A percentile compares a stretch with the other conserved stretches of the same genome.
Evolutionary conservation across 2,888 invertebrate genomes (phyloP).

Genomic region (Apotomis turbidana): DNA sequence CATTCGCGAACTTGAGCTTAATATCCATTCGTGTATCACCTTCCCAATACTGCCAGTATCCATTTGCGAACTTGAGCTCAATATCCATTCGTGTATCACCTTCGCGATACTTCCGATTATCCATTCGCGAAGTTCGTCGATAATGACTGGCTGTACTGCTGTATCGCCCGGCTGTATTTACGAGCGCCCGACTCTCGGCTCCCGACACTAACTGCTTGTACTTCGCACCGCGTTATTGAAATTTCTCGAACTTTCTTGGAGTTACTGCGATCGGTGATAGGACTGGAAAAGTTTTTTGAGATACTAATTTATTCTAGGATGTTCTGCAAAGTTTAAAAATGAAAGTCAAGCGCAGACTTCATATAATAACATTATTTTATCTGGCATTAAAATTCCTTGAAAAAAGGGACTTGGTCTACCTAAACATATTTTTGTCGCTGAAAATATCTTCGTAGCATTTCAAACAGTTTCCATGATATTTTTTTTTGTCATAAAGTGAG

Average conservation of each 20-base stretch:
- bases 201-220: not conserved
- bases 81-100: too few relatives aligned
- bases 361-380: too few relatives aligned
- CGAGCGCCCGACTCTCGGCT: not conserved
- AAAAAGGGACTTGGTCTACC: too few relatives aligned
- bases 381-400: too few relatives aligned
- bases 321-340: not conserved
- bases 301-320: not conserved
- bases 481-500: too few relatives aligned
- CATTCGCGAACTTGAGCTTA: too few relatives aligned
- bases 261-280: constrained; percentile 9
- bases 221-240: constrained; percentile 32
- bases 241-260: constrained; percentile 23
- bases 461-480: too few relatives aligned
- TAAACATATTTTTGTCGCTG: too few relatives aligned
- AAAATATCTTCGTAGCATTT: too few relatives aligned
- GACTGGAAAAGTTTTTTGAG: not conserved
- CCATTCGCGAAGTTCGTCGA: not conserved
- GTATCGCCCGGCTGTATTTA: not conserved
- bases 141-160: not conserved
- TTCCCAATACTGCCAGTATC: too few relatives aligned
- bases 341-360: too few relatives aligned
- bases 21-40: too few relatives aligned
- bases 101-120: not conserved
- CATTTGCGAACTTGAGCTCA: not conserved